Evolutionary conservation across 2,113 vertebrate genomes (phyloP), one percentile per base, ranked within the genome.

Genomic region (Pristiophorus japonicus): DNA sequence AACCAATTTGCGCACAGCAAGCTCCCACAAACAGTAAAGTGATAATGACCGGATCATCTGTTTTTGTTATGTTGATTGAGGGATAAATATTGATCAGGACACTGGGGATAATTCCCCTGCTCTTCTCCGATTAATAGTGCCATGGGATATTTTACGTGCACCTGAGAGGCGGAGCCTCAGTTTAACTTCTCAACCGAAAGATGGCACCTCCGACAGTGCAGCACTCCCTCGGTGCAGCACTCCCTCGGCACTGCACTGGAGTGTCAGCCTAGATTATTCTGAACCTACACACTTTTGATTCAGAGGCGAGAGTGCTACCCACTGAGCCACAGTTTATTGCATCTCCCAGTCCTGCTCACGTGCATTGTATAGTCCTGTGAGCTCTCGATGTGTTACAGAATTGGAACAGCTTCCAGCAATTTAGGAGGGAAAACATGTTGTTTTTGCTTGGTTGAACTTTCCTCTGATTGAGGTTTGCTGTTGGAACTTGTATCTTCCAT

Each of bases 401-500:
- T 59, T 11, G 30, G 87, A 30, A n/a, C 87, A 62, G 55, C 30
- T 18, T 30, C 51, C 16, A 16, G 87, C 51, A n/a, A 42, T 81
- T 38, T 38, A n/a, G n/a, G n/a, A n/a, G n/a, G n/a, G n/a, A n/a
- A n/a, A n/a, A n/a, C n/a, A 14, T 78, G 62, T 34, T 59, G 62
- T 62, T 62, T 30, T 6, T 34, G 30, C 51, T 91, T 30, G 51
- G 87, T 55, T 90, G 87, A 62, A n/a, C 55, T 59, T 62, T 90
- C 55, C 55, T 91, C 55, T 91, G 85, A 27, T 88, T 88, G 87
- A 18, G 87, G 30, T 59, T 59, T 91, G 55, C 87, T 81, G 78
- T 81, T 81, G 78, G 78, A 45, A 45, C 78, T 91, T 34, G 34
- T 34, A 62, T 34, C 87, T 91, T 91, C 87, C 87, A 91, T 62